phyloP scores from a whole-genome alignment of 1,140 invertebrate species.

The Sitophilus oryzae region DNA sequence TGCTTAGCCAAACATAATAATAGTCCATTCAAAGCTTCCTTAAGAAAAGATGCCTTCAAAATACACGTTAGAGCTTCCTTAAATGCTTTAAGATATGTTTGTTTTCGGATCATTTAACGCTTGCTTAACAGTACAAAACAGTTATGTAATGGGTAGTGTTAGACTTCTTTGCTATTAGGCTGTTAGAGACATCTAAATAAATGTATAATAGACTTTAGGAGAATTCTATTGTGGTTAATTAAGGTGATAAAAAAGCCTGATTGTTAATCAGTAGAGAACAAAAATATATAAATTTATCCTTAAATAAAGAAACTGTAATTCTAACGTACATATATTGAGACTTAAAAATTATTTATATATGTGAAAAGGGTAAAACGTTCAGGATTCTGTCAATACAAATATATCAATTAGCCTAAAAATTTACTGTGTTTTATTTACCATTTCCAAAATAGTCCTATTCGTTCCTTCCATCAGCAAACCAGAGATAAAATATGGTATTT shows the following conservation, averaged over 20 bases:
- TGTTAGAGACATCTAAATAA: too few species aligned
- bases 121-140: too few species aligned
- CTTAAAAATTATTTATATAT: conserved; percentile 36
- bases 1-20: conserved; percentile 4
- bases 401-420: conserved; percentile 46
- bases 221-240: conserved; percentile 12
- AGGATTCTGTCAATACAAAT: conserved; percentile 45
- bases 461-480: too few species aligned
- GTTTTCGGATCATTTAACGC: too few species aligned
- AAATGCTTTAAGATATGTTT: too few species aligned
- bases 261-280: conserved; percentile 9
- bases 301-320: conserved; percentile 11
- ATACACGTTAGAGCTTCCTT: neutral
- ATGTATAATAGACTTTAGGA: too few species aligned
- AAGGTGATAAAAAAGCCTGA: conserved; percentile 2
- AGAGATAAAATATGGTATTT: too few species aligned
- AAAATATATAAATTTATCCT: conserved; percentile 13
- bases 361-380: conserved; percentile 43
- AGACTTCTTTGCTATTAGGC: too few species aligned
- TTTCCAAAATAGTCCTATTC: conserved; percentile 2
- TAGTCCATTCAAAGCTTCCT: too few species aligned
- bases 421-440: conserved; percentile 18
- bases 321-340: conserved; percentile 17
- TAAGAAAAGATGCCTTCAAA: too few species aligned
- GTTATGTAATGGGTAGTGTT: too few species aligned